A percentile compares a stretch with the other conserved stretches of the same genome.
Conservation (phyloP, 2,113 vertebrate species). For the Cairina moschata region DNA sequence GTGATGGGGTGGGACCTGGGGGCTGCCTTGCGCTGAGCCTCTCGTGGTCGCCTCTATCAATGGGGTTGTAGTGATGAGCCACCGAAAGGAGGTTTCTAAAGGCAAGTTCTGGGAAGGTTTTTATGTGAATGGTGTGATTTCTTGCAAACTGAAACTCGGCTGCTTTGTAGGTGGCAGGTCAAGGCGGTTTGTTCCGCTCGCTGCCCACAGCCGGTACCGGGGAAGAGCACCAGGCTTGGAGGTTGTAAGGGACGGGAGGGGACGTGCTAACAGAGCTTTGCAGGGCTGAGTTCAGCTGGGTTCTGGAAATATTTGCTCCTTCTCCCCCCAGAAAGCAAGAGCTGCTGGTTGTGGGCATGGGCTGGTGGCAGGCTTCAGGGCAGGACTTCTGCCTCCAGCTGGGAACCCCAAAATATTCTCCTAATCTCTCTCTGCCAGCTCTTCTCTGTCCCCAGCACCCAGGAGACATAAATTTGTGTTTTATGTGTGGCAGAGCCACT, state of each 20-base stretch:
- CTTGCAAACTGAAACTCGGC: fast-evolving
- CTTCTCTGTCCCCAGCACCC: background rate
- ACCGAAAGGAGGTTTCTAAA: background rate
- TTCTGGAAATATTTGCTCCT: background rate
- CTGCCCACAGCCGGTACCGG: background rate
- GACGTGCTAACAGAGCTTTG: background rate
- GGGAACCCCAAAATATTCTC: background rate
- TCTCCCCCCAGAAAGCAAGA: background rate
- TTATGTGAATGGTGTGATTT: fast-evolving
- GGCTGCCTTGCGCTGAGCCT: background rate
- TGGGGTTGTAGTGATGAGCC: background rate
- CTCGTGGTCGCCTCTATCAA: background rate
- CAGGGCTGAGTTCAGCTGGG: background rate
- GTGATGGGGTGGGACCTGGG: background rate
- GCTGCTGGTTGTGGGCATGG: fast-evolving
- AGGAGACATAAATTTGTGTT: fast-evolving
- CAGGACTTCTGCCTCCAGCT: background rate
- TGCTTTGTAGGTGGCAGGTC: background rate
- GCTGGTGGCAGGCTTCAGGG: background rate
- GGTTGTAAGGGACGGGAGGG: background rate
- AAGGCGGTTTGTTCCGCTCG: background rate
- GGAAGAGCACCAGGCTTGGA: background rate
- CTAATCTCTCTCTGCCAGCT: too few relatives aligned
- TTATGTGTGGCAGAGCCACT: background rate
- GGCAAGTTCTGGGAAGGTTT: fast-evolving